phyloP scores from a whole-genome alignment of 2,113 vertebrate genomes.

The Paratilapia polleni region DNA sequence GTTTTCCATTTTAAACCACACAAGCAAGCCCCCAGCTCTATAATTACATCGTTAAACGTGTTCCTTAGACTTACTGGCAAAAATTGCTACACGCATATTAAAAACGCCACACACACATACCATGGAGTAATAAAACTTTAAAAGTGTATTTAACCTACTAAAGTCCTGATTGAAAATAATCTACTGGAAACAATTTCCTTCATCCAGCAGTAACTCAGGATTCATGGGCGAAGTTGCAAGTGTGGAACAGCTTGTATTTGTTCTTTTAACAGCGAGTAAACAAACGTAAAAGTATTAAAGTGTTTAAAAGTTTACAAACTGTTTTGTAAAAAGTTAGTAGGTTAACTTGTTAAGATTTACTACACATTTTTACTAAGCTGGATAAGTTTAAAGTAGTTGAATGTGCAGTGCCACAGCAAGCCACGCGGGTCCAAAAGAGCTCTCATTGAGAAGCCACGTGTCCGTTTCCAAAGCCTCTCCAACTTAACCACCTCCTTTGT shows the following conservation, averaged over 20 bases:
- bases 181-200: neutral
- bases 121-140: neutral
- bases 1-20: neutral
- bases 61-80: neutral
- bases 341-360: constrained; percentile 29
- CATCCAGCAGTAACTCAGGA: constrained; percentile 12
- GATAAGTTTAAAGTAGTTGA: constrained; percentile 81
- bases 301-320: constrained; percentile 43
- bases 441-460: constrained; percentile 99
- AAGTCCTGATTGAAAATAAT: neutral
- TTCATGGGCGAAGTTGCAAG: constrained; percentile 8
- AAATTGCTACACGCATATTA: neutral
- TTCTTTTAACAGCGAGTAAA: constrained; percentile 21
- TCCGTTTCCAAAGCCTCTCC: constrained; percentile 99
- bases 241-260: constrained; percentile 23
- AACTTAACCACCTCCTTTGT: constrained; percentile 99
- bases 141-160: neutral
- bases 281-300: constrained; percentile 30
- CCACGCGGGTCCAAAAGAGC: constrained; percentile 96
- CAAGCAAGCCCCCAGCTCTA: neutral
- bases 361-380: constrained; percentile 42
- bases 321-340: constrained; percentile 16
- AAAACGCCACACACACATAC: neutral
- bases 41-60: neutral
- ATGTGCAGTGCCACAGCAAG: constrained; percentile 91